A percentile compares a stretch with the other conserved stretches of the same genome.
These are phyloP conservation scores for Beris chalybata DNA, from an alignment of 2,888 invertebrate species.

Conservation along the genomic window DNA sequence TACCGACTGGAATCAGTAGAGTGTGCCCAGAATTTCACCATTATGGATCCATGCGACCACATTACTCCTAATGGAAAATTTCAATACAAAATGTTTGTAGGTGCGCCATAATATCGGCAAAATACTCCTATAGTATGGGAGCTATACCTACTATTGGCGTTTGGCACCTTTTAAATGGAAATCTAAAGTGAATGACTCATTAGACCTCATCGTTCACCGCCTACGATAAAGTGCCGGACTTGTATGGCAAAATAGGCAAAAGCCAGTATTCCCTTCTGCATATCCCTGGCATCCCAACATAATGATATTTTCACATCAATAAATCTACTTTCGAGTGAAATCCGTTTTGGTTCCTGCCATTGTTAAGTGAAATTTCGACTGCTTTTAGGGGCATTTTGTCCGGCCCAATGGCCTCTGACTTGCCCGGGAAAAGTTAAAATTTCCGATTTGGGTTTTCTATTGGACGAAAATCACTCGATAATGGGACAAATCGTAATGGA, in stretches of 20 bases:
- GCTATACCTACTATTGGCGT: constrained; percentile 3
- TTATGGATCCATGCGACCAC: constrained; percentile 3
- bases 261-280: neutral
- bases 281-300: neutral
- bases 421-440: constrained; percentile 18
- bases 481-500: constrained; percentile 8
- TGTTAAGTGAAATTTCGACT: constrained; percentile 27
- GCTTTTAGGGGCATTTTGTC: constrained; percentile 18
- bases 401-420: neutral
- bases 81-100: neutral
- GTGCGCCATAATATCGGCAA: too few relatives aligned
- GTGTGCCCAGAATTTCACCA: constrained; percentile 10
- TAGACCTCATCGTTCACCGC: constrained; percentile 17
- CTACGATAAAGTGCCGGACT: neutral
- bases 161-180: constrained; percentile 24
- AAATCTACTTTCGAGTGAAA: constrained; percentile 22
- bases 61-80: constrained; percentile 16
- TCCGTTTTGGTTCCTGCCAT: constrained; percentile 17
- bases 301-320: constrained; percentile 29
- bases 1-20: constrained; percentile 12
- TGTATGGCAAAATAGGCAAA: neutral
- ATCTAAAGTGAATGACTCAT: constrained; percentile 24
- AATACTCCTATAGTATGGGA: neutral
- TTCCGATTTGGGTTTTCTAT: neutral
- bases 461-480: neutral